A percentile compares a stretch with the other conserved stretches of the same genome.
Evolutionary conservation across 2,888 invertebrate species (phyloP).

Genomic region (Psylliodes chrysocephalus): DNA sequence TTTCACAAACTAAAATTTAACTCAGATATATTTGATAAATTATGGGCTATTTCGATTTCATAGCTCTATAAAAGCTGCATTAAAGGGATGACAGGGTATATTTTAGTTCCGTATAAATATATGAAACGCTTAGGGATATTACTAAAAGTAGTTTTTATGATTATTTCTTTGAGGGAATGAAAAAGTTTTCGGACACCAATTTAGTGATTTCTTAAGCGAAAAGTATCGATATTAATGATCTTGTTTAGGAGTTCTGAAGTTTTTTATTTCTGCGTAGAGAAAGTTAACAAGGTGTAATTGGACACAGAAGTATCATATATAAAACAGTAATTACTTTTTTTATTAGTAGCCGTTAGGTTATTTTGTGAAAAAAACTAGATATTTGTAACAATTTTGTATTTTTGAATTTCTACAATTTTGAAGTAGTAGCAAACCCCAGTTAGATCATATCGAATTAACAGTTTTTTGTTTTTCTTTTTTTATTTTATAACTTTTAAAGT

Average conservation of each 20-base stretch:
- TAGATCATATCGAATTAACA: too few relatives aligned
- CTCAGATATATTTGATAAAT: constrained; percentile 17
- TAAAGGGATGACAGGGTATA: constrained; percentile 9
- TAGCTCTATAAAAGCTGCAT: constrained; percentile 20
- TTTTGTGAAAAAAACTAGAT: too few relatives aligned
- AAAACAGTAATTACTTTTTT: too few relatives aligned
- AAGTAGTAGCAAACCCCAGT: too few relatives aligned
- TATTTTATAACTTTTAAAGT: too few relatives aligned
- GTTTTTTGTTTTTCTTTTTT: too few relatives aligned
- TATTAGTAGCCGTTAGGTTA: too few relatives aligned
- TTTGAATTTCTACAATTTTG: too few relatives aligned
- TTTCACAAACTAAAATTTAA: constrained; percentile 17
- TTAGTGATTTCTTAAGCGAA: not conserved
- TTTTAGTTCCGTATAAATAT: constrained; percentile 24
- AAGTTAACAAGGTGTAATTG: too few relatives aligned
- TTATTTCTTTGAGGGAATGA: constrained; percentile 2
- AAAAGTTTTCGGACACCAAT: constrained; percentile 13
- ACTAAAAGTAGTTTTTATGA: constrained; percentile 15
- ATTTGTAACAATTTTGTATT: too few relatives aligned
- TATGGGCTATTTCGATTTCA: constrained; percentile 23
- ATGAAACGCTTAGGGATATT: constrained; percentile 14
- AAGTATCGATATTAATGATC: not conserved
- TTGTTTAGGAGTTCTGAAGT: not conserved
- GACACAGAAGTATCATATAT: too few relatives aligned
- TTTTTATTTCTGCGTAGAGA: not conserved